Base-by-base conservation (phyloP, 2,797 vertebrate species). In the Crenuchus spilurus region DNA sequence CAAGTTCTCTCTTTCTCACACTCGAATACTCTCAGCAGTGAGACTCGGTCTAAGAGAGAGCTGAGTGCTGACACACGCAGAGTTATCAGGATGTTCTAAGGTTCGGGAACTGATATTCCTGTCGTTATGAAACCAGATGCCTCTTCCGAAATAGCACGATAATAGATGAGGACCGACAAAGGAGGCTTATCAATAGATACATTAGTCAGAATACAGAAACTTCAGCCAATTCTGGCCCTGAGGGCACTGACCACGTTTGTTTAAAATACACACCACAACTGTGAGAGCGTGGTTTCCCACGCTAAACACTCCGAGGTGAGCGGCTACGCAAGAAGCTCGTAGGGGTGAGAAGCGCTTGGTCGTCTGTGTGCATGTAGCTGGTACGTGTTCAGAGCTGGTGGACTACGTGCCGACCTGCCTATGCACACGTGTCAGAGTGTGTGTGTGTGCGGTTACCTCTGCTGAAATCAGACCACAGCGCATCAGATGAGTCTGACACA, bases 391-490 rank as follows among this genome's bases (percentile, higher is more conserved):
- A 41, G 78, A 68, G 74, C 55, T 46, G 57, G 51, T 77, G 85
- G 73, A 0, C 60, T 92, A 92, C 90, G 91, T 92, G 91, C 82
- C 70, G 88, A 86, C 75, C 79, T 89, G 84, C 83, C 87, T 73
- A 78, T 83, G 66, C 49, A 64, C 35, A 60, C 67, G 64, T 73
- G 72, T 74, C 54, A 57, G 64, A 75, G 51, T 24, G 51, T 24
- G 30, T 57, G 75, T 72, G 78, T 80, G 68, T 80, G 75, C 60
- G 85, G 87, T 82, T 84, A 81, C 68, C 79, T 78, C 73, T 48
- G 72, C 55, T 49, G 63, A 81, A 63, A 63, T 74, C 80, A 79
- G 72, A 90, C 90, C 88, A 33, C 91, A 90, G 37, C 26, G 80
- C 76, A 84, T 77, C 79, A 82, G 88, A 78, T 72, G 57, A 87